Base-by-base conservation (phyloP, 2,113 vertebrate genomes). In the Ardeotis arabs region DNA sequence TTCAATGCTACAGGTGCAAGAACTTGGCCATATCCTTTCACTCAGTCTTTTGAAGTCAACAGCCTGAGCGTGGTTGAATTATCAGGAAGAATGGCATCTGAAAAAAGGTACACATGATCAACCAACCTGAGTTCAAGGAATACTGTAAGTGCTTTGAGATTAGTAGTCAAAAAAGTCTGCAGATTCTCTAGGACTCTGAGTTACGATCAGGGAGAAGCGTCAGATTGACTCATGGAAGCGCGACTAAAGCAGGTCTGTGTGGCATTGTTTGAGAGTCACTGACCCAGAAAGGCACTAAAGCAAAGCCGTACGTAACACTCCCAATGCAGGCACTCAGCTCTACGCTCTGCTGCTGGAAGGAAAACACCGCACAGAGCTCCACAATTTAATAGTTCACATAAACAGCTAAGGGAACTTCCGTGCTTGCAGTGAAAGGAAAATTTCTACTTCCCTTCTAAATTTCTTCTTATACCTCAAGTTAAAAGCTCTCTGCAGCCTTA, bases 281-380 rank as follows among this genome's bases (percentile, higher is more conserved):
- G 95, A 95, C 90, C 95, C 94, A 87, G 90, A 95, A 94, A 89
- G 58, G 39, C 88, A 84, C 66, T 45, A 75, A 60, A 93, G 80
- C 85, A 92, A 83, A 92, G 92, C 80, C 64, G 67, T 17, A 70
- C n/a, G 0, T 47, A 80, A 55, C 50, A 31, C 18, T 69, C 87
- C 62, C 53, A 69, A 0, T 1, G 28, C 82, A 74, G 85, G 60
- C 95, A 63, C 59, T 76, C 59, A n/a, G 79, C 60, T 63, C 66
- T 25, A 23, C 33, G 70, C 70, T 49, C 67, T 73, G 62, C 45
- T 44, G 63, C 84, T 66, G 50, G 39, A 83, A 80, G 47, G 47
- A 62, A 83, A 94, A 80, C 33, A 17, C 78, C 41, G 14, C 12
- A 10, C 1, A 0, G 60, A 84, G 74, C 25, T 72, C 44, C 35